Conservation (phyloP, 2,797 vertebrate species). For the Gephyroberyx darwinii region DNA sequence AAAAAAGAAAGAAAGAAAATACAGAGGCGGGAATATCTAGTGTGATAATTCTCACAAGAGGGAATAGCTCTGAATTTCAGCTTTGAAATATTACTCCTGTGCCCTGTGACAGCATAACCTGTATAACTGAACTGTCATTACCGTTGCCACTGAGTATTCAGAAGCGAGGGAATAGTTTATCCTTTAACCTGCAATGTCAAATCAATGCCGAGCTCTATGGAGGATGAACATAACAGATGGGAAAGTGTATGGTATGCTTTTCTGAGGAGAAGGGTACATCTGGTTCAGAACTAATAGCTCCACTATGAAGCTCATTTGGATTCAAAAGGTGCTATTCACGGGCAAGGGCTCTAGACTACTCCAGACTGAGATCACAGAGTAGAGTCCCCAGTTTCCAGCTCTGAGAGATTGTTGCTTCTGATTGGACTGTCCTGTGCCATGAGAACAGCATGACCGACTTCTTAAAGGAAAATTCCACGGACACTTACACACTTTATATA, state of each 20-base stretch:
- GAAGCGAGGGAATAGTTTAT: neutral
- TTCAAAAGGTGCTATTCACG: conserved; percentile 47
- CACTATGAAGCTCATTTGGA: conserved; percentile 25
- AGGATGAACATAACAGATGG: conserved; percentile 4
- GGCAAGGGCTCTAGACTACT: conserved; percentile 26
- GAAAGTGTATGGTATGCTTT: conserved; percentile 18
- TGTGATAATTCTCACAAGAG: neutral
- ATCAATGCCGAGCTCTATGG: neutral
- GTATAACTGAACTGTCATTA: neutral
- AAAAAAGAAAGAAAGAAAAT: neutral
- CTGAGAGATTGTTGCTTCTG: conserved; percentile 4
- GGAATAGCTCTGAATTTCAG: neutral
- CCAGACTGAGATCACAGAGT: conserved; percentile 9
- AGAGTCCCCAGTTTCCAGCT: neutral
- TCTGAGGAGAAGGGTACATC: conserved; percentile 4
- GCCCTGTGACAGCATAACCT: neutral
- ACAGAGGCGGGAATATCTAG: conserved; percentile 16
- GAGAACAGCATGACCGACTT: neutral
- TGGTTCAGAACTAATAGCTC: conserved; percentile 28
- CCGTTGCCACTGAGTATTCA: neutral
- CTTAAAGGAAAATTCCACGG: neutral
- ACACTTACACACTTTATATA: too few species aligned
- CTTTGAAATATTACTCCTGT: neutral
- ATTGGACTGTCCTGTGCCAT: neutral
- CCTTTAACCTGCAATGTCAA: conserved; percentile 23